A percentile compares a stretch with the other conserved stretches of the same genome.
These are phyloP conservation scores for Allophyes oxyacanthae DNA, from an alignment of 2,888 invertebrate species.

Conservation along the genomic window DNA sequence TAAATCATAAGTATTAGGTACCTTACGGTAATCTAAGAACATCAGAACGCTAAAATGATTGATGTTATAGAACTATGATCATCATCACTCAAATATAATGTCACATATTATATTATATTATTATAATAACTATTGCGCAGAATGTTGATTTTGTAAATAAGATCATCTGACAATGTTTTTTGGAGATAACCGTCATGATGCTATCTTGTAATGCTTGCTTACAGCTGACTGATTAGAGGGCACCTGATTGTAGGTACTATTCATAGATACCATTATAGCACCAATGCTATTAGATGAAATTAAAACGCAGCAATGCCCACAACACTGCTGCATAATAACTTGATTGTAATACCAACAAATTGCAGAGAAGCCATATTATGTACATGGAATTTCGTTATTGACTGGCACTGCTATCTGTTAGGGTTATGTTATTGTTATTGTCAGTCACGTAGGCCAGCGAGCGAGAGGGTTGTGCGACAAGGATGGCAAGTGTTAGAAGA, in stretches of 20 bases:
- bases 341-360: constrained; percentile 54
- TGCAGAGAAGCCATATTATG: constrained; percentile 46
- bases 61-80: constrained; percentile 30
- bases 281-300: constrained; percentile 53
- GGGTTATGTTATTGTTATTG: constrained; percentile 84
- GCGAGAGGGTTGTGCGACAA: constrained; percentile 64
- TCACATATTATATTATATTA: too few species aligned
- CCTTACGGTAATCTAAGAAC: constrained; percentile 22
- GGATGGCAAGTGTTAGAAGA: constrained; percentile 60
- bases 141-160: constrained; percentile 48
- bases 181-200: constrained; percentile 55
- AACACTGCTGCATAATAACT: constrained; percentile 42
- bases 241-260: constrained; percentile 32
- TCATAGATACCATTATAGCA: constrained; percentile 27
- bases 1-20: not conserved
- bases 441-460: constrained; percentile 85
- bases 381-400: constrained; percentile 56
- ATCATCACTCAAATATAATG: constrained; percentile 35
- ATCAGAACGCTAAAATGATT: constrained; percentile 25
- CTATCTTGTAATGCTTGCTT: constrained; percentile 44
- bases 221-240: constrained; percentile 37
- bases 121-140: constrained; percentile 35
- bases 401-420: constrained; percentile 66
- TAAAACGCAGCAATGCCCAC: constrained; percentile 56
- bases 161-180: constrained; percentile 59